These are phyloP conservation scores for Synergus laeviventris DNA, from an alignment of 2,888 invertebrate genomes.

Conservation along the genomic window DNA sequence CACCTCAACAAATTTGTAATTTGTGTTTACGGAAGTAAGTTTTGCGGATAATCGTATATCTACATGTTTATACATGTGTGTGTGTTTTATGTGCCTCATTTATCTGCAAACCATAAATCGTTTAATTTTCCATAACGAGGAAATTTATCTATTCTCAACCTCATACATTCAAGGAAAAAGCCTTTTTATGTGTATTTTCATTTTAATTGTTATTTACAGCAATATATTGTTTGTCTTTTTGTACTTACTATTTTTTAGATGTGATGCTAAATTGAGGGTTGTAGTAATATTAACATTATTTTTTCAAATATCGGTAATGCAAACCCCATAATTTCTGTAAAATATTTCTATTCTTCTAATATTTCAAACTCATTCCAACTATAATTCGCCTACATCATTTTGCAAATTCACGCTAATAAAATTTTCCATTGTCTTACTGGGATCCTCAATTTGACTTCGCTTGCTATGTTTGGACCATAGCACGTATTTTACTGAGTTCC, in stretches of 20 bases:
- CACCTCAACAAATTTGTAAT: background rate
- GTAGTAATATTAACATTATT: background rate
- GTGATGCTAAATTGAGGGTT: slow-evolving; percentile 16
- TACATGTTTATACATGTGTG: background rate
- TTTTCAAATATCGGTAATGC: background rate
- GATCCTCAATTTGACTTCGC: slow-evolving; percentile 25
- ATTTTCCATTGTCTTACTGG: background rate
- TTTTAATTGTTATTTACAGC: background rate
- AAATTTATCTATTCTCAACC: background rate
- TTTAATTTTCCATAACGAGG: background rate
- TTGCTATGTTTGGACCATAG: slow-evolving; percentile 3
- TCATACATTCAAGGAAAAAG: background rate
- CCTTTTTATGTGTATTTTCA: background rate
- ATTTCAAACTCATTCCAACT: background rate
- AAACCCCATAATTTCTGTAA: background rate
- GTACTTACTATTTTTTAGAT: background rate
- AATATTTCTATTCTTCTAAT: background rate
- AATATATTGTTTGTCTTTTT: background rate
- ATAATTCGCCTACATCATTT: background rate
- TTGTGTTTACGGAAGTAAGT: background rate
- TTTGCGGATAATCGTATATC: background rate
- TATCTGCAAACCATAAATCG: background rate
- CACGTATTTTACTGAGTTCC: background rate
- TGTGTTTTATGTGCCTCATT: background rate
- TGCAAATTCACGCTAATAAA: background rate